phyloP scores from a whole-genome alignment of 2,888 invertebrate species.

The Caenorhabditis doughertyi region DNA sequence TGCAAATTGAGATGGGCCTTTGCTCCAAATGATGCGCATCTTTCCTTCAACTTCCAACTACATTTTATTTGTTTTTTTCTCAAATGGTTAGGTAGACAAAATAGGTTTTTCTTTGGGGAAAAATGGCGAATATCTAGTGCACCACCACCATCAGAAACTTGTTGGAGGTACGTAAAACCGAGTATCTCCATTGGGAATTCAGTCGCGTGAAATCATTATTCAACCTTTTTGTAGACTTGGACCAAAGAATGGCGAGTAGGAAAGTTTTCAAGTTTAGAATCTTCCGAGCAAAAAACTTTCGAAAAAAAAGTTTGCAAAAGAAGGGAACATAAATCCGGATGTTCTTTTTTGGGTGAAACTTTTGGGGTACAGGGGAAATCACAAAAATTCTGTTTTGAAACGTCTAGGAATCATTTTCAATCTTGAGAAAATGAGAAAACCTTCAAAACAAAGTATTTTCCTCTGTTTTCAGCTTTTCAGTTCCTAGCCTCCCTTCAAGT shows the following conservation, averaged over 20 bases:
- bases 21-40: constrained; percentile 23
- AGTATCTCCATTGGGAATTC: constrained; percentile 25
- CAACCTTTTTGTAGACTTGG: constrained; percentile 47
- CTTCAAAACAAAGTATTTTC: constrained; percentile 41
- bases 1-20: constrained; percentile 46
- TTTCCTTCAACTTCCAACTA: neutral
- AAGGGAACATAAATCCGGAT: neutral
- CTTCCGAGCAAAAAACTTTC: neutral
- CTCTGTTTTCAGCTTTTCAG: constrained; percentile 18
- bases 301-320: neutral
- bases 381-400: neutral
- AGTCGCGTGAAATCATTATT: constrained; percentile 54
- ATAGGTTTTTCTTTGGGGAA: constrained; percentile 19
- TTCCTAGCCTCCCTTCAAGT: constrained; percentile 5
- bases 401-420: constrained; percentile 7
- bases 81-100: constrained; percentile 8
- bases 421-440: constrained; percentile 33
- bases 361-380: neutral
- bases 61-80: constrained; percentile 21
- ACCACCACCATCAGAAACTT: constrained; percentile 11
- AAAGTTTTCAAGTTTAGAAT: constrained; percentile 10
- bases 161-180: constrained; percentile 21
- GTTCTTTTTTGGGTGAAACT: no score
- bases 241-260: constrained; percentile 31
- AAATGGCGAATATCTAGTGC: constrained; percentile 29